These are phyloP conservation scores for Psilopsiagon aymara DNA, from an alignment of 2,113 vertebrate species.

Conservation along the genomic window DNA sequence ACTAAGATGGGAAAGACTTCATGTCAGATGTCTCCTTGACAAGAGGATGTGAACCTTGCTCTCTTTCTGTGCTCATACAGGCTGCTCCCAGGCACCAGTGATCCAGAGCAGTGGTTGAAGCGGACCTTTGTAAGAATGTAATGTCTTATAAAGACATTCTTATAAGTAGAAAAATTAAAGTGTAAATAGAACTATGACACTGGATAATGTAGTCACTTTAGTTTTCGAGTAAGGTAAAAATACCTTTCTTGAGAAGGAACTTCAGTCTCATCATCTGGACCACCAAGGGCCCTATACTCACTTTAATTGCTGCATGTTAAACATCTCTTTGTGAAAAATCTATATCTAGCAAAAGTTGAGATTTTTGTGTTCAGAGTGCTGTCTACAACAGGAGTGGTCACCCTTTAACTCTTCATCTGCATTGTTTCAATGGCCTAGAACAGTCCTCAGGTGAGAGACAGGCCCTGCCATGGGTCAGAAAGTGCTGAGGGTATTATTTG, in stretches of 20 bases:
- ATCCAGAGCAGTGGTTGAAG: background rate
- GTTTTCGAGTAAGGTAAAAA: background rate
- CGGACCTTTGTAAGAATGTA: background rate
- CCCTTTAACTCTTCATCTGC: background rate
- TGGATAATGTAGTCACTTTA: background rate
- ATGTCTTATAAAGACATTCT: background rate
- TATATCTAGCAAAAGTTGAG: background rate
- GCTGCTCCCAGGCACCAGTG: background rate
- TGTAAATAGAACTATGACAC: background rate
- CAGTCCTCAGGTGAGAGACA: background rate
- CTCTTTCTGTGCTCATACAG: background rate
- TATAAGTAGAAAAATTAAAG: background rate
- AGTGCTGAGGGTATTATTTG: background rate
- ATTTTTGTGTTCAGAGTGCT: background rate
- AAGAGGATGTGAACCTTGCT: background rate
- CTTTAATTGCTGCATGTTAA: background rate
- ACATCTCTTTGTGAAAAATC: background rate
- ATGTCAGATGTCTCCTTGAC: background rate
- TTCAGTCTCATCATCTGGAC: background rate
- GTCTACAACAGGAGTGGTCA: background rate
- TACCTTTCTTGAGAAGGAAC: background rate
- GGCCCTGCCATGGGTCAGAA: too few species aligned
- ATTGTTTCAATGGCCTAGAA: background rate
- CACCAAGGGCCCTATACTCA: background rate
- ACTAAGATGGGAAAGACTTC: background rate